phyloP scores from a whole-genome alignment of 2,113 vertebrate species.

The Apteryx owenii region DNA sequence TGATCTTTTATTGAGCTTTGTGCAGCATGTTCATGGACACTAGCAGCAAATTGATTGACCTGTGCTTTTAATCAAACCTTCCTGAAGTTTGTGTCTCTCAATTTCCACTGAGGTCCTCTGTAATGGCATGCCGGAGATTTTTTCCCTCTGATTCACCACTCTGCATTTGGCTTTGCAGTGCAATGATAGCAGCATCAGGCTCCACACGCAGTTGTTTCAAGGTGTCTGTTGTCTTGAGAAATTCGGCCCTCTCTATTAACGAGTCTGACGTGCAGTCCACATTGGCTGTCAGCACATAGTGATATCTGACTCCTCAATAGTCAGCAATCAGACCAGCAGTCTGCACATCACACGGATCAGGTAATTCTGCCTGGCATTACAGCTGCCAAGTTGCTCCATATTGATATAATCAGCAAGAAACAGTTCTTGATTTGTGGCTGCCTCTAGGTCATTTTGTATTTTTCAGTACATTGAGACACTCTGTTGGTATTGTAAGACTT shows the following conservation, averaged over 20 bases:
- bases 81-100: not conserved
- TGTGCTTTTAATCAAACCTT: not conserved
- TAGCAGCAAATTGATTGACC: conserved; percentile 20
- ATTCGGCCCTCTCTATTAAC: conserved; percentile 7
- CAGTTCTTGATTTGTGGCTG: not conserved
- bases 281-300: not conserved
- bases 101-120: not conserved
- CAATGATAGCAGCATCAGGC: conserved; percentile 17
- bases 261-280: not conserved
- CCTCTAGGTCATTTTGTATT: not conserved
- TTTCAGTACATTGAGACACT: accelerated
- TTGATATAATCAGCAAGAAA: not conserved
- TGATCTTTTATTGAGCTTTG: not conserved
- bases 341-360: not conserved
- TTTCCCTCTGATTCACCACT: not conserved
- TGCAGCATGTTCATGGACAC: not conserved
- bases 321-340: not conserved
- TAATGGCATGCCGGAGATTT: not conserved
- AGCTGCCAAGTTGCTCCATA: not conserved
- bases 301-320: not conserved
- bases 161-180: not conserved
- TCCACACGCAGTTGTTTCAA: not conserved
- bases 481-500: not conserved
- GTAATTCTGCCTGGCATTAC: not conserved
- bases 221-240: not conserved